Conservation (phyloP, 2,888 invertebrate species). For the Fragum fragum region DNA sequence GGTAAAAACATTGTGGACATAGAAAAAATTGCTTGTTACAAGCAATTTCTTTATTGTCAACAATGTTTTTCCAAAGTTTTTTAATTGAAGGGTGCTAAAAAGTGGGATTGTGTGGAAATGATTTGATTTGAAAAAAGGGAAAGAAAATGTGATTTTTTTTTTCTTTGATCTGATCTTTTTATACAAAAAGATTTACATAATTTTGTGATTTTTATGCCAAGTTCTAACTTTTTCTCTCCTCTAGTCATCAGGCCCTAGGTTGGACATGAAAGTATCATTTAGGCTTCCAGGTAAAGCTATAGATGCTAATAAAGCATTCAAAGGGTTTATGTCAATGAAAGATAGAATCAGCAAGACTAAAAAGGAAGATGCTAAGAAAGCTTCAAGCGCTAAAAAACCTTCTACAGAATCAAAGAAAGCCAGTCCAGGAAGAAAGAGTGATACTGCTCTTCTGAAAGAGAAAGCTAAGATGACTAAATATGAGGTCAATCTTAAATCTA, state of each 20-base stretch:
- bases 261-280: conserved; percentile 14
- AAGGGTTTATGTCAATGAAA: conserved; percentile 11
- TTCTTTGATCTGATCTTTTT: too few relatives aligned
- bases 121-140: too few relatives aligned
- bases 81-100: too few relatives aligned
- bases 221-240: not conserved
- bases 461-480: not conserved
- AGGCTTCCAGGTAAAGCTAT: conserved; percentile 7
- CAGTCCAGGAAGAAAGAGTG: conserved; percentile 1
- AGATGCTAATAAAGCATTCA: conserved; percentile 15
- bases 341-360: not conserved
- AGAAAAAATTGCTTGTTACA: too few relatives aligned
- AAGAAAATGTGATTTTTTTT: too few relatives aligned
- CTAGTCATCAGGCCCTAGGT: not conserved
- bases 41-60: too few relatives aligned
- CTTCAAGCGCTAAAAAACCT: conserved; percentile 4
- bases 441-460: not conserved
- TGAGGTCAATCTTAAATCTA: not conserved
- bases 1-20: too few relatives aligned
- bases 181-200: too few relatives aligned
- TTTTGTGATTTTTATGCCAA: too few relatives aligned
- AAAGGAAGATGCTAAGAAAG: conserved; percentile 6
- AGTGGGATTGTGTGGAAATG: too few relatives aligned
- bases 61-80: too few relatives aligned
- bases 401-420: not conserved